phyloP scores from a whole-genome alignment of 2,888 invertebrate genomes.

The Mesopsocus fuscifrons region DNA sequence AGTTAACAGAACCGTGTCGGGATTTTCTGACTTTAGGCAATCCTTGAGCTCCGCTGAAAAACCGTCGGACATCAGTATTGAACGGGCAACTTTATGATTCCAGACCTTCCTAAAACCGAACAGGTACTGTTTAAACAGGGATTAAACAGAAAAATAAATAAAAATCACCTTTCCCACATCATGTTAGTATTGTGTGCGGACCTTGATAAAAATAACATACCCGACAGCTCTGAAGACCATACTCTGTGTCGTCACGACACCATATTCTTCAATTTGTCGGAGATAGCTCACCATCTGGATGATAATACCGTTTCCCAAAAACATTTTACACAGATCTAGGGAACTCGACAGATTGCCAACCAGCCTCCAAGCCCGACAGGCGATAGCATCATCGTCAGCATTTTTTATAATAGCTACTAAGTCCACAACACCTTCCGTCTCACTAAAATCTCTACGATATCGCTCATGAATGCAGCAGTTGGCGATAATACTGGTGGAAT shows the following conservation, averaged over 20 bases:
- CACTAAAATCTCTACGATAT: neutral
- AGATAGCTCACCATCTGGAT: neutral
- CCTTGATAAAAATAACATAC: neutral
- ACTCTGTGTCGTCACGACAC: neutral
- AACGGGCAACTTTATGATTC: neutral
- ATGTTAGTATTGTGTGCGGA: too few species aligned
- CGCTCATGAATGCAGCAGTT: neutral
- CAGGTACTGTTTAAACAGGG: too few species aligned
- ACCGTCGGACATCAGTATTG: neutral
- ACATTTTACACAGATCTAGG: neutral
- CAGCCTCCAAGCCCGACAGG: neutral
- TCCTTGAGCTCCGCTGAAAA: neutral
- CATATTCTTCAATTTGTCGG: too few species aligned
- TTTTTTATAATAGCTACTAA: constrained; percentile 2
- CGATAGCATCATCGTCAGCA: neutral
- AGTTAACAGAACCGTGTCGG: neutral
- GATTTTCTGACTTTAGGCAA: neutral
- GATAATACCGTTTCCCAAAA: neutral
- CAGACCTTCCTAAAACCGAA: neutral
- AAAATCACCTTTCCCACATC: too few species aligned
- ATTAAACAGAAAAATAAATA: too few species aligned
- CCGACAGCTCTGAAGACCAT: neutral
- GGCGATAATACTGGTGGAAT: neutral
- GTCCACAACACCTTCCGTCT: neutral
- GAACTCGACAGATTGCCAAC: neutral